Evolutionary conservation across 2,888 invertebrate species (phyloP).

Genomic region (Lumbricus terrestris): DNA sequence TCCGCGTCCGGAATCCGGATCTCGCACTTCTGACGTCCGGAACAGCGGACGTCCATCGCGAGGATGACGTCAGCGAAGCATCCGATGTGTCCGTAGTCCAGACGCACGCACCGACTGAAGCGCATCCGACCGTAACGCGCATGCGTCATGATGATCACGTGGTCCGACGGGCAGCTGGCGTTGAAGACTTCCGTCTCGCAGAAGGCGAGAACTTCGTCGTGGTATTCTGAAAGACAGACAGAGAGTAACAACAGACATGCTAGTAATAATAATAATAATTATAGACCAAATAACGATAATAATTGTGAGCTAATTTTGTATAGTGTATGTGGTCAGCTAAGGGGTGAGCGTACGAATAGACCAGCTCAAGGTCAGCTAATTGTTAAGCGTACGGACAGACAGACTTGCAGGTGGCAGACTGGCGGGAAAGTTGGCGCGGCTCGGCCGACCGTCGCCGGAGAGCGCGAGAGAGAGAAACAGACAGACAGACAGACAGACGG

Average conservation of each 20-base stretch:
- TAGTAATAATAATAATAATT: background rate
- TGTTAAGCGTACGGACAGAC: too few relatives aligned
- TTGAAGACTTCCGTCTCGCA: conserved; percentile 36
- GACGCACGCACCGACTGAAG: conserved; percentile 35
- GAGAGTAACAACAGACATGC: background rate
- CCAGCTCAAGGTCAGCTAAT: too few relatives aligned
- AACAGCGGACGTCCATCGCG: conserved; percentile 34
- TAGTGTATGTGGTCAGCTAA: too few relatives aligned
- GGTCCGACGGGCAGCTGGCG: conserved; percentile 31
- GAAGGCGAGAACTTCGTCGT: background rate
- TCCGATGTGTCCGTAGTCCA: conserved; percentile 39
- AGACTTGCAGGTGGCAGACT: too few relatives aligned
- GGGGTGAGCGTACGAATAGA: too few relatives aligned
- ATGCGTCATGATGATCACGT: conserved; percentile 37
- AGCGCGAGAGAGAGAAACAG: too few relatives aligned
- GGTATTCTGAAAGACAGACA: background rate
- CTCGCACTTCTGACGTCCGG: conserved; percentile 32
- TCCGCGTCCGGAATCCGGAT: conserved; percentile 37
- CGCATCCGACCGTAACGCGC: conserved; percentile 38
- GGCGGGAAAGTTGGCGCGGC: too few relatives aligned
- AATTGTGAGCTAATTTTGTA: too few relatives aligned
- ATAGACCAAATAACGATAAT: too few relatives aligned
- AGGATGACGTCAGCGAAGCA: conserved; percentile 36
- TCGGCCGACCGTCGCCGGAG: too few relatives aligned
- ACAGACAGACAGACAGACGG: too few relatives aligned